Evolutionary conservation across 1,140 invertebrate species (phyloP).

Genomic region (Dreissena polymorpha): DNA sequence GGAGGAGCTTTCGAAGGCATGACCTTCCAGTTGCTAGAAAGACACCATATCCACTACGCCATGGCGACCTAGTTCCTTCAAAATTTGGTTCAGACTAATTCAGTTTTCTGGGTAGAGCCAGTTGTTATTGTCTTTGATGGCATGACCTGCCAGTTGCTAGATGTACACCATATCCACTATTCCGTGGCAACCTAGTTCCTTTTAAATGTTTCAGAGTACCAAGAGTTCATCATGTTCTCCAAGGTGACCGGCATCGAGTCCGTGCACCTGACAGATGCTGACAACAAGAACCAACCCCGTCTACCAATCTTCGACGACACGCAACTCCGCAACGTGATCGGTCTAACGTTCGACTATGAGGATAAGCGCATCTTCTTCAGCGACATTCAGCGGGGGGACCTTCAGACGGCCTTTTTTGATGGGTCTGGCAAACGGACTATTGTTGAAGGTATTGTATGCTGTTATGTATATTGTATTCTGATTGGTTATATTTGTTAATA

Average conservation of each 20-base stretch:
- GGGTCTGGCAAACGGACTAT: constrained; percentile 86
- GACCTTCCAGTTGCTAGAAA: too few species aligned
- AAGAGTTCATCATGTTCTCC: constrained; percentile 95
- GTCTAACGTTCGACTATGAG: constrained; percentile 89
- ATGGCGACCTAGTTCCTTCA: too few species aligned
- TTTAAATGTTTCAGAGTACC: constrained; percentile 82
- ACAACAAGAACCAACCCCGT: constrained; percentile 88
- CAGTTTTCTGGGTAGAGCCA: too few species aligned
- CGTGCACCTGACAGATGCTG: constrained; percentile 88
- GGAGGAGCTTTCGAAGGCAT: too few species aligned
- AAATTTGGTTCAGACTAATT: too few species aligned
- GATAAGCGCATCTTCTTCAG: constrained; percentile 89
- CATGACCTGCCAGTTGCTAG: too few species aligned
- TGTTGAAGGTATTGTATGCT: constrained; percentile 79
- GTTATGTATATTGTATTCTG: too few species aligned
- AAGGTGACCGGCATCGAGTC: constrained; percentile 94
- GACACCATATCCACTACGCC: too few species aligned
- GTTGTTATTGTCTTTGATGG: too few species aligned
- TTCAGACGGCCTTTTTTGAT: constrained; percentile 92
- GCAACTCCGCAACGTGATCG: constrained; percentile 90
- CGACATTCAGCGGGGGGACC: constrained; percentile 91
- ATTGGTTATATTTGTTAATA: too few species aligned
- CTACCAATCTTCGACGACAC: constrained; percentile 86
- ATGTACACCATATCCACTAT: too few species aligned
- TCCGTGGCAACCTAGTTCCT: too few species aligned